Conservation (phyloP, 2,113 vertebrate genomes). For the Planiliza haematocheilus region DNA sequence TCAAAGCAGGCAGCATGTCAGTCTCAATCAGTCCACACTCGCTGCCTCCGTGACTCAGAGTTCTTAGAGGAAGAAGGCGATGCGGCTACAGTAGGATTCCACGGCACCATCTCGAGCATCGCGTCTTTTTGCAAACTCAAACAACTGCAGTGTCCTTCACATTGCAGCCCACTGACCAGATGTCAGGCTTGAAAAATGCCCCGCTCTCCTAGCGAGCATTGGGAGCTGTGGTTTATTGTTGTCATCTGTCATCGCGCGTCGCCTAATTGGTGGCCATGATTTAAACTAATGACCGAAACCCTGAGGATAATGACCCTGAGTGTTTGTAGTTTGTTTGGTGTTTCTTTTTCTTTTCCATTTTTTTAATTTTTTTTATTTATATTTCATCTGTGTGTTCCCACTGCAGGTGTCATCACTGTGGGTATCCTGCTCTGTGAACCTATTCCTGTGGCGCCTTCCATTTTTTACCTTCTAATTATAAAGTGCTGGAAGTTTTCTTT, state of each 20-base stretch:
- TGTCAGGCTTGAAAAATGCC: slow-evolving; percentile 20
- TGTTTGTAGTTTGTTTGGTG: not conserved
- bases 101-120: slow-evolving; percentile 16
- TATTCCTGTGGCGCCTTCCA: not conserved
- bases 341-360: not conserved
- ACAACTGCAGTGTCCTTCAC: slow-evolving; percentile 33
- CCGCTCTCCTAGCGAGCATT: not conserved
- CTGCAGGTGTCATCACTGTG: slow-evolving; percentile 20
- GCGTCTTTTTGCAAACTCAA: slow-evolving; percentile 28
- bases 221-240: not conserved
- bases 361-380: slow-evolving; percentile 1
- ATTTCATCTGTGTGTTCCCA: slow-evolving; percentile 20
- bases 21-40: slow-evolving; percentile 60
- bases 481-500: slow-evolving; percentile 38
- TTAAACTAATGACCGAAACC: not conserved
- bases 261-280: not conserved
- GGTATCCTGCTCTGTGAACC: slow-evolving; percentile 27
- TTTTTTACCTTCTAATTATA: slow-evolving; percentile 40
- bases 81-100: slow-evolving; percentile 24
- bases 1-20: slow-evolving; percentile 65
- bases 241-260: not conserved
- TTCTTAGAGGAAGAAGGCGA: slow-evolving; percentile 33
- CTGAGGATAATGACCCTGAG: not conserved
- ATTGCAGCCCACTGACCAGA: slow-evolving; percentile 16
- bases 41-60: slow-evolving; percentile 54